Percentiles rank a stretch among this genome's conserved stretches.
These are phyloP conservation scores for Mastomys natalensis DNA, from an alignment of 2,113 vertebrate species.

Conservation along the genomic window DNA sequence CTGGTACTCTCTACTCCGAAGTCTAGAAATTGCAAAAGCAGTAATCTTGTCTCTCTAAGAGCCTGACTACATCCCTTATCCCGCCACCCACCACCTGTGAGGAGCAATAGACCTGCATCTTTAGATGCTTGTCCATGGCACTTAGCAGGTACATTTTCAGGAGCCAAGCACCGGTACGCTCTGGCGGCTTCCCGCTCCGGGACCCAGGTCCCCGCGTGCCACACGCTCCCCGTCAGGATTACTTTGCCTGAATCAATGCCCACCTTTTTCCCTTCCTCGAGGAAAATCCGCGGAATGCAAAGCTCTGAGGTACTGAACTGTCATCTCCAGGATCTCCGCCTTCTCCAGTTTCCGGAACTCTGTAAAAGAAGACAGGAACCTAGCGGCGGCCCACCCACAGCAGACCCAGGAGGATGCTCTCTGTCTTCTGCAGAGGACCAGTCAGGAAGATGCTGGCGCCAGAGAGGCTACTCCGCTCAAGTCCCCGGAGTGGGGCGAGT, in stretches of 20 bases:
- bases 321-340: constrained; percentile 99
- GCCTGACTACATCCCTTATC: background rate
- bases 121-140: too few relatives aligned
- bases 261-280: constrained; percentile 96
- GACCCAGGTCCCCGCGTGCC: background rate
- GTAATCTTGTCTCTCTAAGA: background rate
- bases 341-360: constrained; percentile 98
- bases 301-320: constrained; percentile 96
- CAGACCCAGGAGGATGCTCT: background rate
- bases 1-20: too few relatives aligned
- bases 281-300: constrained; percentile 97
- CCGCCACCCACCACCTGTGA: background rate
- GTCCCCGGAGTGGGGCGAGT: background rate
- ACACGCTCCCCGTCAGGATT: background rate
- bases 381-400: background rate
- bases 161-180: accelerated
- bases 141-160: background rate
- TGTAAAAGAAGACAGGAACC: constrained; percentile 73
- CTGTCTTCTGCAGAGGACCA: background rate
- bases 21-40: background rate
- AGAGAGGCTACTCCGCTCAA: accelerated
- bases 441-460: background rate
- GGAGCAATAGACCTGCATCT: background rate
- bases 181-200: background rate
- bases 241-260: background rate